Evolutionary conservation across 1,140 invertebrate genomes (phyloP).

Genomic region (Drosophila bocqueti): DNA sequence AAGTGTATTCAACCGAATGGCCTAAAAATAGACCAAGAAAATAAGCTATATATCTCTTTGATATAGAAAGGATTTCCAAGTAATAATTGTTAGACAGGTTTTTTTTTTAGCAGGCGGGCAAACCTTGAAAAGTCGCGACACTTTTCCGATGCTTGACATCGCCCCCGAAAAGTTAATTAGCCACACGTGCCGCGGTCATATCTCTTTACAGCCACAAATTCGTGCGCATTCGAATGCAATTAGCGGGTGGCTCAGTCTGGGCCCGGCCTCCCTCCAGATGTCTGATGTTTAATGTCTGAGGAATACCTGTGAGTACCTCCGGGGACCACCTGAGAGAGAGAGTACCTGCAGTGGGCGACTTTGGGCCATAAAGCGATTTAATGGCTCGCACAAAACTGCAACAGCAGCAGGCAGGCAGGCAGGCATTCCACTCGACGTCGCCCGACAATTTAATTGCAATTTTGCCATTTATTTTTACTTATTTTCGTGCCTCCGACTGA

Average conservation of each 20-base stretch:
- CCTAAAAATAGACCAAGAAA: slow-evolving; percentile 36
- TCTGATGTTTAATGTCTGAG: slow-evolving; percentile 8
- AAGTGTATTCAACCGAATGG: slow-evolving; percentile 46
- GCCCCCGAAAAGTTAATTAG: slow-evolving; percentile 39
- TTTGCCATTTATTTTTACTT: slow-evolving; percentile 18
- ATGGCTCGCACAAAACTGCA: slow-evolving; percentile 30
- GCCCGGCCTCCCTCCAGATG: slow-evolving; percentile 20
- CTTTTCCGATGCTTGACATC: slow-evolving; percentile 19
- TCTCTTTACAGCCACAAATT: slow-evolving; percentile 22
- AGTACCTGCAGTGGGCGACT: slow-evolving; percentile 8
- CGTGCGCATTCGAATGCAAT: slow-evolving; percentile 41
- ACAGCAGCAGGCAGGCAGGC: slow-evolving; percentile 1
- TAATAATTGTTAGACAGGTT: slow-evolving; percentile 26
- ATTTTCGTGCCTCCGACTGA: slow-evolving; percentile 11
- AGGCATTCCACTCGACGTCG: neutral
- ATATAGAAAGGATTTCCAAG: slow-evolving; percentile 39
- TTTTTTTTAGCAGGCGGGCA: neutral
- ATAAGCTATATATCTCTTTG: slow-evolving; percentile 10
- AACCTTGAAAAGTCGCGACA: slow-evolving; percentile 34
- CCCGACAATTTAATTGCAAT: slow-evolving; percentile 34
- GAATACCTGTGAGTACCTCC: slow-evolving; percentile 3
- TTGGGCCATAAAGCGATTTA: slow-evolving; percentile 39
- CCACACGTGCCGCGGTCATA: slow-evolving; percentile 36
- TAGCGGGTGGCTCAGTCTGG: slow-evolving; percentile 6
- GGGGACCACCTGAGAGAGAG: slow-evolving; percentile 2